Base-by-base conservation (phyloP, 2,797 vertebrate species). In the Rhynchotus rufescens region DNA sequence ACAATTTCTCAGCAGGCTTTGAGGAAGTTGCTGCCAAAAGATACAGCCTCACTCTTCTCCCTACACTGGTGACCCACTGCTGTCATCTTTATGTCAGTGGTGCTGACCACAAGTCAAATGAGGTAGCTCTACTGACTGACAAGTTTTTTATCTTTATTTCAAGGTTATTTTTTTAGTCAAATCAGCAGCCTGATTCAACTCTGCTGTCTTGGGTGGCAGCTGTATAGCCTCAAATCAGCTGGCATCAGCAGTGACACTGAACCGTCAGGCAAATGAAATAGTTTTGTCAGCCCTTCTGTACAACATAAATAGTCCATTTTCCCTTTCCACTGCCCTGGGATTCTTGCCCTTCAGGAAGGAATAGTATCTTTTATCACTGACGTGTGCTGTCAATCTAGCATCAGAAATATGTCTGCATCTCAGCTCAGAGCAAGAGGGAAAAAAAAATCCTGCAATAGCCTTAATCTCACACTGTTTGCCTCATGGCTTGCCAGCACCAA, bases 161-260 rank as follows among this genome's bases (percentile, higher is more conserved):
- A 68, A 88, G 49, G 49, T 49, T 89, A 65, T 52, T 91, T 88
- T 36, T 93, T 88, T 60, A 91, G 84, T 49, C 32, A 80, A 71
- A 82, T 57, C 65, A 90, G 65, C 72, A 90, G 71, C 34, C 36
- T 67, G 52, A 67, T 76, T 65, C 40, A 68, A 40, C 13, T 47
- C 79, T 49, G 57, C 36, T 74, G 57, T 17, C 62, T 65, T 86
- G 89, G n/a, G 38, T 40, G 51, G 23, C 21, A 71, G 51, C 28
- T 69, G 44, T 26, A 60, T 5, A 76, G 60, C 74, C 3, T 1
- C 60, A 81, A 87, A 69, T 62, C 82, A 74, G 42, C 45, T n/a
- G 26, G 21, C 42, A 79, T 73, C 49, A 69, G 75, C 71, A 89
- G 66, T 6, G 61, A 92, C 89, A 88, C 64, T 60, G 56, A 87